These are phyloP conservation scores for Colius striatus DNA, from an alignment of 2,113 vertebrate genomes.

Conservation along the genomic window DNA sequence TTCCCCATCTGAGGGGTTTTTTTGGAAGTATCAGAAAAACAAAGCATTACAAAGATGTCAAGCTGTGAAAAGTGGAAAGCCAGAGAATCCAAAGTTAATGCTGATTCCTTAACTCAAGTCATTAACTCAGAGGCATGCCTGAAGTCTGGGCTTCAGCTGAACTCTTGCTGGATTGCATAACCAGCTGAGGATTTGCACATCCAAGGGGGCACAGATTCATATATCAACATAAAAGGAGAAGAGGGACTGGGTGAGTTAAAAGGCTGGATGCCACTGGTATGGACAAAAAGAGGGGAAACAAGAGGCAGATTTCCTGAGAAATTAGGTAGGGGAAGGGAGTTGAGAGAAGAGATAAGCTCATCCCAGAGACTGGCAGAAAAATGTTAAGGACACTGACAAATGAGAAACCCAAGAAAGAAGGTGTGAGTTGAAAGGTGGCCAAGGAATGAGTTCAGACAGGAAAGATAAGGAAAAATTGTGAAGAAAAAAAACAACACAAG, in stretches of 20 bases:
- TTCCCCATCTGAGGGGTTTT: not conserved
- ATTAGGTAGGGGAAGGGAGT: not conserved
- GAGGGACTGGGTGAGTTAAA: not conserved
- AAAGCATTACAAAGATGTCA: constrained; percentile 38
- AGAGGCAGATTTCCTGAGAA: not conserved
- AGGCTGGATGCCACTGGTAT: not conserved
- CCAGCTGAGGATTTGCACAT: not conserved
- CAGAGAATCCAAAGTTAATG: constrained; percentile 43
- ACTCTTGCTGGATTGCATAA: not conserved
- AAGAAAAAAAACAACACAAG: not conserved
- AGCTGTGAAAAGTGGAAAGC: constrained; percentile 61
- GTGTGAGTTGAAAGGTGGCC: not conserved
- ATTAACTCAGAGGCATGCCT: constrained; percentile 44
- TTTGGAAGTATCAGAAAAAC: constrained; percentile 1
- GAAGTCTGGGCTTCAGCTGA: constrained; percentile 29
- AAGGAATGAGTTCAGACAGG: not conserved
- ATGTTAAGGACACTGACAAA: not conserved
- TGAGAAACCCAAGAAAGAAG: not conserved
- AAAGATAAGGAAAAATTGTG: not conserved
- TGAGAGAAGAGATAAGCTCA: not conserved
- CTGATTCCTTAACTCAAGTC: constrained; percentile 54
- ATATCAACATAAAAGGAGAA: not conserved
- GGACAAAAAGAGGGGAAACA: not conserved
- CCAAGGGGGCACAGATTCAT: not conserved
- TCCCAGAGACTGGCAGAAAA: not conserved